phyloP scores from a whole-genome alignment of 2,797 vertebrate genomes.

The Australoheros facetus region DNA sequence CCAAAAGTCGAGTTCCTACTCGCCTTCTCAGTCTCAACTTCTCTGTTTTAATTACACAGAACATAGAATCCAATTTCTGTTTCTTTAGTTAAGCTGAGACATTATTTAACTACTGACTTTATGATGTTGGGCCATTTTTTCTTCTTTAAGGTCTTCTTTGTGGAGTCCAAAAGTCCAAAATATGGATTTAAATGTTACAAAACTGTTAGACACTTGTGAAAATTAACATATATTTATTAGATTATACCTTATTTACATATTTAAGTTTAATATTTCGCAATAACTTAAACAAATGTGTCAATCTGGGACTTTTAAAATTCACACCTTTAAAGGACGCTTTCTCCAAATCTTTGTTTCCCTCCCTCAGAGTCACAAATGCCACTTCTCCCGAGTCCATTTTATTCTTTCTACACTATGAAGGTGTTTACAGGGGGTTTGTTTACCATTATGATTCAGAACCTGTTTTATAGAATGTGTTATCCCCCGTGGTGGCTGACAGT shows the following conservation, averaged over 20 bases:
- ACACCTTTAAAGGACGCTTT: neutral
- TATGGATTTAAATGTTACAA: too few species aligned
- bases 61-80: neutral
- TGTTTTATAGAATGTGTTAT: fast-evolving
- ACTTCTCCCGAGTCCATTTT: neutral
- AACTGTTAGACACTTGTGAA: too few species aligned
- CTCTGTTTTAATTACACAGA: neutral
- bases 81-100: neutral
- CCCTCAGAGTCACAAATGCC: neutral
- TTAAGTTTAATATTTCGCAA: too few species aligned
- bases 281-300: too few species aligned
- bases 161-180: too few species aligned
- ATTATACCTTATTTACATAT: too few species aligned
- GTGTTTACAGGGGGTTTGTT: neutral
- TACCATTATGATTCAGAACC: neutral
- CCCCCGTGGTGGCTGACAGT: neutral
- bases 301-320: neutral
- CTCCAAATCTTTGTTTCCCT: too few species aligned
- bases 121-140: too few species aligned
- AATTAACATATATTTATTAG: too few species aligned
- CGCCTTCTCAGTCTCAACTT: neutral
- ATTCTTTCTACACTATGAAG: neutral
- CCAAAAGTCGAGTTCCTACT: neutral
- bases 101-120: neutral
- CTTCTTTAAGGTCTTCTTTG: too few species aligned